Conservation (phyloP, 2,888 invertebrate species). For the Koerneria pararmatus region DNA sequence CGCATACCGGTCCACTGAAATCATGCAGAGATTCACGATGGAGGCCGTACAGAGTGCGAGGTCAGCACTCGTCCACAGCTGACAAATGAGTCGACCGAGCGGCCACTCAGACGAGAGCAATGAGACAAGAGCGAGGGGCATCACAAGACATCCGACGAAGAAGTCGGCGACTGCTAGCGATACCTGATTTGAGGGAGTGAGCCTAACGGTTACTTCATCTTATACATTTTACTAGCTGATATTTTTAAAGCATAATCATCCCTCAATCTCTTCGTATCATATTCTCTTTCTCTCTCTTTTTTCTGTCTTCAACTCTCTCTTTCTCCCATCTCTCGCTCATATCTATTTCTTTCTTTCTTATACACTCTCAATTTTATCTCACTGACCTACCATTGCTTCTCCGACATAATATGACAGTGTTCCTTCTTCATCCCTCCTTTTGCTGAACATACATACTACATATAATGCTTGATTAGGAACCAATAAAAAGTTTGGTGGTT, state of each 20-base stretch:
- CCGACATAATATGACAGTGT: too few species aligned
- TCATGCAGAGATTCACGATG: slow-evolving; percentile 66
- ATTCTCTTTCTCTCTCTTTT: neutral
- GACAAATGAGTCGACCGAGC: slow-evolving; percentile 57
- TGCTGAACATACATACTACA: too few species aligned
- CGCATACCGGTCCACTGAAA: slow-evolving; percentile 64
- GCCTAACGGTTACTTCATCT: too few species aligned
- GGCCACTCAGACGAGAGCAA: slow-evolving; percentile 35
- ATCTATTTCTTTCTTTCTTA: too few species aligned
- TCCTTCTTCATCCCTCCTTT: too few species aligned
- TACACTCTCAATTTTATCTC: too few species aligned
- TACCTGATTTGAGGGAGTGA: slow-evolving; percentile 60
- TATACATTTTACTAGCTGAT: neutral
- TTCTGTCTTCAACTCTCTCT: neutral
- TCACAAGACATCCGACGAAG: slow-evolving; percentile 64
- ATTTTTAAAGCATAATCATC: neutral
- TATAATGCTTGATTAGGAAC: slow-evolving; percentile 44
- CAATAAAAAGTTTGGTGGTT: slow-evolving; percentile 57
- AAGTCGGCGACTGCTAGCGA: slow-evolving; percentile 66
- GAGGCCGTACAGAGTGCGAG: slow-evolving; percentile 66
- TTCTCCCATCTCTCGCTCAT: too few species aligned
- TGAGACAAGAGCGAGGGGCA: slow-evolving; percentile 63
- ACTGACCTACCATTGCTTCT: too few species aligned
- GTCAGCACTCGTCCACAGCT: slow-evolving; percentile 65
- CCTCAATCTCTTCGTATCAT: neutral